Evolutionary conservation across 2,113 vertebrate genomes (phyloP), one percentile per base, ranked within the genome.

Genomic region (Euleptes europaea): DNA sequence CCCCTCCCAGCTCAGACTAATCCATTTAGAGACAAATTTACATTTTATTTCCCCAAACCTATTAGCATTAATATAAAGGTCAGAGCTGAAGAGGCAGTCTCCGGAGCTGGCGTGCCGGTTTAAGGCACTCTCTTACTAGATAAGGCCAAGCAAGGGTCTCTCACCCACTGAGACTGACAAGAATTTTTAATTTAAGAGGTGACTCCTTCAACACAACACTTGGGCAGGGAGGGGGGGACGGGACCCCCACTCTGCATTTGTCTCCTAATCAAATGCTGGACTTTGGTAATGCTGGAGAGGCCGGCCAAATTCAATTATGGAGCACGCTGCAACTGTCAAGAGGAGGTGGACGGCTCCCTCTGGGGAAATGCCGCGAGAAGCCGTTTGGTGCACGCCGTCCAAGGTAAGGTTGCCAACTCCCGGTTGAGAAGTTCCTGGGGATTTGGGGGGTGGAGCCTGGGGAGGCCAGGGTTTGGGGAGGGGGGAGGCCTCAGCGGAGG

Each of bases 21-120:
- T 95, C 91, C 90, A 94, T 94, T 95, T 94, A 95, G 92, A 95
- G 92, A 66, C 54, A 92, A 95, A 95, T 95, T 95, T 94, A 93
- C 93, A 93, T 94, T 95, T 95, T 92, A 93, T 95, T 94, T 96
- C 94, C 95, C 90, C 90, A 95, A 94, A 92, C 88, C 92, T 93
- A 89, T 95, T 94, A 95, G 89, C 89, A 91, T 95, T 92, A 93
- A 92, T 93, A 94, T 93, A 93, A 95, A 96, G 93, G 94, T 94
- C 92, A 92, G 72, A 75, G 51, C 90, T 92, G 88, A 90, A 92
- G 95, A 95, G 75, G 86, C 84, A 93, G 85, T 74, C 84, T 95
- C 91, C 89, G 87, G 90, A 95, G 92, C 93, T 90, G 88, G 90
- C 86, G 87, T 92, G 90, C 90, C 91, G 91, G 86, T 87, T 85